Base-by-base conservation (phyloP, 2,888 invertebrate genomes). In the Anthrax anthrax region DNA sequence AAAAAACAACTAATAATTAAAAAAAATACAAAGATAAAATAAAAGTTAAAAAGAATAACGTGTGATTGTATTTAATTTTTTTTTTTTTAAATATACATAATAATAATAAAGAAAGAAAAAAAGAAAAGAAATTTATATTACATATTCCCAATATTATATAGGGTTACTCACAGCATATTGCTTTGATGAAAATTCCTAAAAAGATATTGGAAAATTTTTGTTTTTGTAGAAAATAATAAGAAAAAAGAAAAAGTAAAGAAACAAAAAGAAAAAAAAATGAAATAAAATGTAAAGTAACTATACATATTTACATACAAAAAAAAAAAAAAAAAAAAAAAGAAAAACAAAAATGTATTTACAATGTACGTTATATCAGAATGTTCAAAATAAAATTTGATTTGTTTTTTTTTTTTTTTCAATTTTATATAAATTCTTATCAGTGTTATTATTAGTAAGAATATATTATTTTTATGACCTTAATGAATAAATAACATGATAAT, bases 151-250 rank as follows among this genome's bases (percentile, higher is more conserved):
- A 44, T 13, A 39, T 39, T 32, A 44, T 23, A 18, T 18, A 36
- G 32, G 34, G 18, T 62, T 64, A 64, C 64, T 64, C 64, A 64
- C 64, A 65, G 64, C 64, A 63, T 64, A 65, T 62, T 65, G 63
- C 55, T 63, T 64, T 59, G 65, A 55, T 62, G 64, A 63, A 63
- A 65, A 65, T 59, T 64, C 64, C 64, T 64, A 64, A 57, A 60
- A 54, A 59, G 56, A 58, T 49, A 56, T 54, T 54, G 41, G 41
- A 46, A 46, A 46, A 46, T 46, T 41, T n/a, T n/a, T n/a, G n/a
- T n/a, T n/a, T n/a, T 41, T 41, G 41, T 41, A 46, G 37, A 45
- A 34, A 45, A 45, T 34, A 55, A 55, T 54, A 57, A 57, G 55
- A 56, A 54, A 54, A 56, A 55, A 54, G 55, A 58, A 56, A 60